A percentile compares a stretch with the other conserved stretches of the same genome.
Conservation (phyloP, 2,113 vertebrate genomes). For the Leucopternis melanops region DNA sequence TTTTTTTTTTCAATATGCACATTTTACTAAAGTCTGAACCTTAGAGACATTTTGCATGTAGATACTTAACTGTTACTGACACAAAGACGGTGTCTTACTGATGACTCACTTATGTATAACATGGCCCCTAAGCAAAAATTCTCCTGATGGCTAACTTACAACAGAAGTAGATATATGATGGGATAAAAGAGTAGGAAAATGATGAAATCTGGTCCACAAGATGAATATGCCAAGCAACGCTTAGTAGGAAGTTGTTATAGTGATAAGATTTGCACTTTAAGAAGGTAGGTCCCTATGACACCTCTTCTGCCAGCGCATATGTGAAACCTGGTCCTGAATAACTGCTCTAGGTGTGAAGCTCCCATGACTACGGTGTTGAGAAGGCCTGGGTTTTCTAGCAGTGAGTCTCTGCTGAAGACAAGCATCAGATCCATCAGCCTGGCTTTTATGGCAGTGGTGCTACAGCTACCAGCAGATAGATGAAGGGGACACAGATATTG, state of each 20-base stretch:
- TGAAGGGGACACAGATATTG: background rate
- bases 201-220: background rate
- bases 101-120: background rate
- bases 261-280: background rate
- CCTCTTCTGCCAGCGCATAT: background rate
- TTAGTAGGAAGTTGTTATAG: background rate
- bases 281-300: background rate
- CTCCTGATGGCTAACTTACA: background rate
- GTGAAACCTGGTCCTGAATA: background rate
- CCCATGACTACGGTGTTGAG: background rate
- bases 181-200: background rate
- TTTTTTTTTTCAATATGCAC: background rate
- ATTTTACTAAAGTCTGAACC: background rate
- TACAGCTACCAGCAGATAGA: background rate
- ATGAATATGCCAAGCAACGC: background rate
- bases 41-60: background rate
- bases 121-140: background rate
- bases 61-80: background rate
- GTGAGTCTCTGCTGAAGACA: background rate
- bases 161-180: background rate
- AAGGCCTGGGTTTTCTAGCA: background rate
- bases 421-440: background rate
- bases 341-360: background rate
- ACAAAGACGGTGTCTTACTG: background rate
- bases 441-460: background rate